Evolutionary conservation across 2,113 vertebrate species (phyloP), one percentile per base, ranked within the genome.

Genomic region (Cyprinodon tularosa): DNA sequence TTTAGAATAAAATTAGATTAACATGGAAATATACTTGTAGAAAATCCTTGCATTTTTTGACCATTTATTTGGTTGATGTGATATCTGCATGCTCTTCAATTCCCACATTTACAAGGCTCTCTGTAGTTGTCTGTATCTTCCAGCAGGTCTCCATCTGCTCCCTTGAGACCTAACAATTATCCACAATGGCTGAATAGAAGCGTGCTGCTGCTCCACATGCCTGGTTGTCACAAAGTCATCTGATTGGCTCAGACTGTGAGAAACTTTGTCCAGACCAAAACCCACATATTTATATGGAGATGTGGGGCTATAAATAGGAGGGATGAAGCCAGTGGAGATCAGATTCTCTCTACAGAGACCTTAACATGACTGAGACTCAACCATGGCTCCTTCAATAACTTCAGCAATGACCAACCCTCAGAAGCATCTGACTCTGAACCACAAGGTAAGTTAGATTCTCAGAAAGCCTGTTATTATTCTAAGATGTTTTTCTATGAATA

Each of bases 211-310:
- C 67, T 38, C 42, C 68, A 20, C 50, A 38, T 68, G 36, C 57
- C 48, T 39, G 20, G 8, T 48, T 85, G 80, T 78, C 75, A 78
- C 29, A 50, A 14, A 14, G 82, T 85, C 71, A 59, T 66, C 36
- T 78, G 81, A 91, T 91, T 92, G 87, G 89, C 62, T 89, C 6
- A 80, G 44, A 92, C 57, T 90, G 90, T 93, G 91, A 83, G 92
- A 92, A 91, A 80, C 61, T 86, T 66, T 68, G 78, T 68, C 50
- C 67, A 86, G 74, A 67, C 69, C 74, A 73, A 81, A 82, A 89
- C 88, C 72, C 88, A 92, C 90, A 86, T 79, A 90, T 92, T 93
- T 80, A 91, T 86, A 90, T 91, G 88, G 81, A 90, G 88, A 92
- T 90, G 64, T 71, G 77, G 50, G 69, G 85, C 53, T 90, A 89